Evolutionary conservation across 2,113 vertebrate genomes (phyloP).

Genomic region (Hemiprocne comata): DNA sequence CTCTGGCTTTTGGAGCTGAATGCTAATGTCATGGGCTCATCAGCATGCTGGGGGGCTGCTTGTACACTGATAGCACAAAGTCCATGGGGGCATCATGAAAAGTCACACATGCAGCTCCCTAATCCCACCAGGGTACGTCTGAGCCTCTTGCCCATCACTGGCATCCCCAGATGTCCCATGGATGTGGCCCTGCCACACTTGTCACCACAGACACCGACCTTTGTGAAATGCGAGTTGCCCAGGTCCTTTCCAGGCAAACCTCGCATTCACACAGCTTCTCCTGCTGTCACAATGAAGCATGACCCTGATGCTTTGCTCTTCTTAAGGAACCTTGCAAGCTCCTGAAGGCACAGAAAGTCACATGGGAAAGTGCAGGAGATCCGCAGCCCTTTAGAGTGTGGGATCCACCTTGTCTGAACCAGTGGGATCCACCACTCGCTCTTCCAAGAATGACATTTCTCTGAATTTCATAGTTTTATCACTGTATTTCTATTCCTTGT

Average conservation of each 20-base stretch:
- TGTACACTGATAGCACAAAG: constrained; percentile 3
- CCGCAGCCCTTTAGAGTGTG: background rate
- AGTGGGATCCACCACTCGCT: fast-evolving
- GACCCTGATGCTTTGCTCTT: constrained; percentile 1
- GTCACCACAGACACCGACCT: background rate
- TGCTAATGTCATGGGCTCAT: constrained; percentile 58
- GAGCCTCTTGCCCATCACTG: background rate
- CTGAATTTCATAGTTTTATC: background rate
- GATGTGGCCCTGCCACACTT: constrained; percentile 13
- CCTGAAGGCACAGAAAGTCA: background rate
- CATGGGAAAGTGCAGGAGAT: background rate
- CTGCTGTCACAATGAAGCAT: background rate
- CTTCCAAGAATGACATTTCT: background rate
- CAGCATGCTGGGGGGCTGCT: constrained; percentile 34
- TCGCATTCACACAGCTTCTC: constrained; percentile 5
- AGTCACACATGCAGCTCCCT: constrained; percentile 3
- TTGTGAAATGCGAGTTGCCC: background rate
- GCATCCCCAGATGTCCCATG: background rate
- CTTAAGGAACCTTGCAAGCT: background rate
- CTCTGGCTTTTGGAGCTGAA: constrained; percentile 36
- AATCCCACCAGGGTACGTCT: constrained; percentile 10
- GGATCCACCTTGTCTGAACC: background rate
- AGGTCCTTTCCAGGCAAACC: background rate
- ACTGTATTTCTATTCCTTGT: background rate
- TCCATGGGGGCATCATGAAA: constrained; percentile 40